phyloP scores from a whole-genome alignment of 2,888 invertebrate species.

The Phengaris arion region DNA sequence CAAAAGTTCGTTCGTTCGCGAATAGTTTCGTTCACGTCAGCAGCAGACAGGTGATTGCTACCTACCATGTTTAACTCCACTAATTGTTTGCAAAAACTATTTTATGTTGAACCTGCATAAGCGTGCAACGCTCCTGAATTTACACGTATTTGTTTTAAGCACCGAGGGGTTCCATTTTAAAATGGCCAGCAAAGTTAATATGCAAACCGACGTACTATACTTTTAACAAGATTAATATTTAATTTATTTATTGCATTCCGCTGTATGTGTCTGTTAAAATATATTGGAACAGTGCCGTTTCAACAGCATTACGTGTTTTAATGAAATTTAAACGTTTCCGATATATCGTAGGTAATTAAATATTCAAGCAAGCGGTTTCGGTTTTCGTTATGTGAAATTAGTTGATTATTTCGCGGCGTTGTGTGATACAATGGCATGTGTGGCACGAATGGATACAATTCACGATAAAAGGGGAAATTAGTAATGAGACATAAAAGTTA shows the following conservation, averaged over 20 bases:
- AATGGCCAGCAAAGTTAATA: slow-evolving; percentile 51
- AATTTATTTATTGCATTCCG: slow-evolving; percentile 52
- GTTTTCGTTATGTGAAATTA: neutral
- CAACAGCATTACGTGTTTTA: slow-evolving; percentile 22
- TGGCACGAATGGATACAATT: neutral
- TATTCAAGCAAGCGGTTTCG: slow-evolving; percentile 36
- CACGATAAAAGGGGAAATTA: no score
- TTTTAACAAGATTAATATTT: slow-evolving; percentile 63
- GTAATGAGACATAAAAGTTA: no score
- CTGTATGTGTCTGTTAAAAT: slow-evolving; percentile 11
- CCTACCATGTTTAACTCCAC: slow-evolving; percentile 62
- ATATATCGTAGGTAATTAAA: slow-evolving; percentile 39
- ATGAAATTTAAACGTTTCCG: slow-evolving; percentile 22
- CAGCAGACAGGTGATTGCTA: slow-evolving; percentile 33
- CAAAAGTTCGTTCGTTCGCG: neutral
- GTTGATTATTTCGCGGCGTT: neutral
- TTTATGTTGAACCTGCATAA: slow-evolving; percentile 40
- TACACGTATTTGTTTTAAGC: slow-evolving; percentile 29
- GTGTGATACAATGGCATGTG: no score
- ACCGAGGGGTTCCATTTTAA: slow-evolving; percentile 38
- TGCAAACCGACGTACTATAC: slow-evolving; percentile 53
- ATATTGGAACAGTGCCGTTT: slow-evolving; percentile 29
- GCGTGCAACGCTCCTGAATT: slow-evolving; percentile 21
- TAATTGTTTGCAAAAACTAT: slow-evolving; percentile 66
- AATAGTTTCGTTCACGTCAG: slow-evolving; percentile 8